phyloP scores from a whole-genome alignment of 2,888 invertebrate genomes.

The Metacarcinus magister region DNA sequence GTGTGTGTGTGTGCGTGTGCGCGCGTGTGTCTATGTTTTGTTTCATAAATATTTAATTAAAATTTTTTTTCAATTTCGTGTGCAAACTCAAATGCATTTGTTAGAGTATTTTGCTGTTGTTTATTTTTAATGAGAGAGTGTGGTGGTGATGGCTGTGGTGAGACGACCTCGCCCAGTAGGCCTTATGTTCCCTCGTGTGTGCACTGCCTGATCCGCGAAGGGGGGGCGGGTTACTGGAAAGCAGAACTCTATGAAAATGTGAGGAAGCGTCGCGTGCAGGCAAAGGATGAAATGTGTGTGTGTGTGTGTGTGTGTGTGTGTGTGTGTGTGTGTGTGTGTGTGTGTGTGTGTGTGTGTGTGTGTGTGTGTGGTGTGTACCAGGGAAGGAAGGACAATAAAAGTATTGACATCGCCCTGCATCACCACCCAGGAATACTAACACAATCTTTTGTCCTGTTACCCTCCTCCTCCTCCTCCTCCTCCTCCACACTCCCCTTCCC shows the following conservation, averaged over 20 bases:
- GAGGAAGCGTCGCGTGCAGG: neutral
- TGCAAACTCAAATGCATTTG: neutral
- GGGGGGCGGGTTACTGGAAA: neutral
- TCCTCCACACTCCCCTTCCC: too few species aligned
- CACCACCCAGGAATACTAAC: too few species aligned
- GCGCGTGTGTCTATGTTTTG: neutral
- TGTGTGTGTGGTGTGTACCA: neutral
- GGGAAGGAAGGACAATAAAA: neutral
- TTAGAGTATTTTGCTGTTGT: neutral
- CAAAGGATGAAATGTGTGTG: neutral
- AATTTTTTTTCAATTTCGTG: neutral
- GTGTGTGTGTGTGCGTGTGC: neutral
- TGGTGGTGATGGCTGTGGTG: neutral
- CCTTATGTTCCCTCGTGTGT: neutral
- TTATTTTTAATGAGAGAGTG: neutral
- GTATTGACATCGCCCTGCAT: too few species aligned
- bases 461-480: too few species aligned
- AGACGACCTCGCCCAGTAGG: neutral
- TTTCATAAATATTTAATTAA: neutral
- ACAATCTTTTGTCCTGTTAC: too few species aligned
- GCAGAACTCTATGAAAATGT: neutral
- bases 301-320: slow-evolving; percentile 49
- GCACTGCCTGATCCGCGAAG: neutral
- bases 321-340: slow-evolving; percentile 56
- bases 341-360: slow-evolving; percentile 55